Percentiles rank a stretch among this genome's conserved stretches.
These are phyloP conservation scores for Lamellibrachia satsuma DNA, from an alignment of 2,888 invertebrate genomes.

Conservation along the genomic window DNA sequence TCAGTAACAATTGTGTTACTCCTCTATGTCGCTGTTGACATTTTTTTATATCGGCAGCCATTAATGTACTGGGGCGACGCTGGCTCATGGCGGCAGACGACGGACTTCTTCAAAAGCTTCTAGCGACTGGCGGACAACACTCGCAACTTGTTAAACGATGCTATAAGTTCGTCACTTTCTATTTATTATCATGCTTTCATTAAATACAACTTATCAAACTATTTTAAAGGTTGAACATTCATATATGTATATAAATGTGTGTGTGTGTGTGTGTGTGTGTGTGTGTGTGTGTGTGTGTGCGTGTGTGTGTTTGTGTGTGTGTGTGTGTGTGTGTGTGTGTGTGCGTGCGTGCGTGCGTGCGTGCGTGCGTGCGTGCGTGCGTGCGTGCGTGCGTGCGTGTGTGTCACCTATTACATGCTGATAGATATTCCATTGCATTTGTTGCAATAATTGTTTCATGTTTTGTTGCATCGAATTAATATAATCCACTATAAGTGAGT, in stretches of 20 bases:
- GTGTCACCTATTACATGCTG: too few relatives aligned
- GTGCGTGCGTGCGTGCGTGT: too few relatives aligned
- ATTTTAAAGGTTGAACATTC: not conserved
- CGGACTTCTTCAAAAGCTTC: constrained; percentile 24
- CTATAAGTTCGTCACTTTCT: not conserved
- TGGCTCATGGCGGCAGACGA: constrained; percentile 5
- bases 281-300: too few relatives aligned
- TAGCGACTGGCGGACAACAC: constrained; percentile 20
- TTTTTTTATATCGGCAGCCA: not conserved
- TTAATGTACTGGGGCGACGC: constrained; percentile 20
- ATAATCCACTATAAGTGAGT: too few relatives aligned
- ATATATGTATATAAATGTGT: too few relatives aligned
- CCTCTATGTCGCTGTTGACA: not conserved
- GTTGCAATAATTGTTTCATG: too few relatives aligned
- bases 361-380: too few relatives aligned
- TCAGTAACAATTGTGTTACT: not conserved
- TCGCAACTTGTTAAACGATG: not conserved
- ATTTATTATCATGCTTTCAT: not conserved
- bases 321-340: too few relatives aligned
- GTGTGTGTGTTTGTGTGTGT: not conserved
- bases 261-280: not conserved
- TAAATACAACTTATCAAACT: not conserved
- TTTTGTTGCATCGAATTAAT: too few relatives aligned
- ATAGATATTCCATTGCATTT: too few relatives aligned
- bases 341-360: too few relatives aligned